Conservation (phyloP, 2,888 invertebrate genomes). For the Zygaena filipendulae region DNA sequence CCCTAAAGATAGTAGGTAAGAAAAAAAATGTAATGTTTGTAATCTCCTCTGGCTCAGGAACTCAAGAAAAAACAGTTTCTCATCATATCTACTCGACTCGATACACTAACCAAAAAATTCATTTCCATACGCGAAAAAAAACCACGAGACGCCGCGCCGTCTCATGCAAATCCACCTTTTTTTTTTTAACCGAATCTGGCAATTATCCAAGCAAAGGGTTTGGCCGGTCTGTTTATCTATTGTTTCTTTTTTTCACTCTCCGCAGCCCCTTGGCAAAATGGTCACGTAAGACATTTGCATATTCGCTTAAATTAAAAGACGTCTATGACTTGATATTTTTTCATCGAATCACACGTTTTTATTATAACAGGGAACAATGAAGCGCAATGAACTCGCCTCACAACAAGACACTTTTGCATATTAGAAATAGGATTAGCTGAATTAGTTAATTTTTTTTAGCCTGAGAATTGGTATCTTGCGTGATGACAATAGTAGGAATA, state of each 20-base stretch:
- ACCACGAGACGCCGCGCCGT: constrained; percentile 33
- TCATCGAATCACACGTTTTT: constrained; percentile 59
- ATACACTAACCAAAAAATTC: constrained; percentile 24
- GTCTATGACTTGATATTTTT: constrained; percentile 47
- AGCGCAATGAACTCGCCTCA: constrained; percentile 35
- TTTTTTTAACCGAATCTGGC: constrained; percentile 47
- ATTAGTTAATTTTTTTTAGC: no score
- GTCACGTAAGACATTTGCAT: constrained; percentile 63
- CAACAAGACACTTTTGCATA: constrained; percentile 41
- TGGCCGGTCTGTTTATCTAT: constrained; percentile 42
- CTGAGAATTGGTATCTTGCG: no score
- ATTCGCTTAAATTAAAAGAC: constrained; percentile 53
- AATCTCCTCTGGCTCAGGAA: no score
- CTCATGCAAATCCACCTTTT: constrained; percentile 57
- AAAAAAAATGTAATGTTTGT: no score
- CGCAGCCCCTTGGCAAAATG: constrained; percentile 54
- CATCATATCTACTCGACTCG: constrained; percentile 39
- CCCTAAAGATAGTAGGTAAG: no score
- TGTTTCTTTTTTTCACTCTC: constrained; percentile 59
- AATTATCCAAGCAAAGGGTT: constrained; percentile 54
- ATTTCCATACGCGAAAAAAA: constrained; percentile 41
- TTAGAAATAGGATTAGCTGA: no score
- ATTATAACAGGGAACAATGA: constrained; percentile 36
- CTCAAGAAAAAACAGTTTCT: constrained; percentile 54
- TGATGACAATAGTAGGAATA: no score